phyloP scores from a whole-genome alignment of 2,797 vertebrate species.

The Tragopan temminckii region DNA sequence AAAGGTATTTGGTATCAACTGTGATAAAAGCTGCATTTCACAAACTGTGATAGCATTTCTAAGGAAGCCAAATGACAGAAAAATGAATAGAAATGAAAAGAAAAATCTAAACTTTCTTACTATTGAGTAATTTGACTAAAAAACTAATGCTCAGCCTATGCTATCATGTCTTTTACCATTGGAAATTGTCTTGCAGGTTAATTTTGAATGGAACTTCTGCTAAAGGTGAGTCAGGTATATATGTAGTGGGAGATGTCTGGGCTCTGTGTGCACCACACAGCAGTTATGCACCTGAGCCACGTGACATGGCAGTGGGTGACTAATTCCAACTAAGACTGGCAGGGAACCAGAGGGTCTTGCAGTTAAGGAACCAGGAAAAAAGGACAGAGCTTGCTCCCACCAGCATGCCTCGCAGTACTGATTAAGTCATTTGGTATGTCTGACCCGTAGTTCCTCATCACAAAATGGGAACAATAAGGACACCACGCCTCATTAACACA shows the following conservation, averaged over 20 bases:
- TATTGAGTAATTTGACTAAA: not conserved
- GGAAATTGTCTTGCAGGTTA: not conserved
- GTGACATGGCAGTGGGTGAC: not conserved
- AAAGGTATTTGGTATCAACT: not conserved
- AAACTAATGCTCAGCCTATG: not conserved
- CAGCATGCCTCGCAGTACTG: not conserved
- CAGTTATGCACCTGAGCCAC: not conserved
- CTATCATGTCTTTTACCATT: not conserved
- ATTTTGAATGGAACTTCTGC: not conserved
- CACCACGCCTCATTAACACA: not conserved
- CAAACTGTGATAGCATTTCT: not conserved
- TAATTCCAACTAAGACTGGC: not conserved
- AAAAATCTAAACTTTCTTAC: not conserved
- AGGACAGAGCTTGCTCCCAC: not conserved
- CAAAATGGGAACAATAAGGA: not conserved
- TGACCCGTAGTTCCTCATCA: not conserved
- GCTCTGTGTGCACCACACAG: not conserved
- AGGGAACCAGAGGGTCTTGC: not conserved
- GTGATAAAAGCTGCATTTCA: not conserved
- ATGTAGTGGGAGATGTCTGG: not conserved
- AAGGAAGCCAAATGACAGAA: not conserved
- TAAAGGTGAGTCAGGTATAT: not conserved
- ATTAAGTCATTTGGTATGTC: not conserved
- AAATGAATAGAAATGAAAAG: not conserved
- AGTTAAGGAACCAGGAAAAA: not conserved